Conservation (phyloP, 2,113 vertebrate species). For the Pachyramphus minor region DNA sequence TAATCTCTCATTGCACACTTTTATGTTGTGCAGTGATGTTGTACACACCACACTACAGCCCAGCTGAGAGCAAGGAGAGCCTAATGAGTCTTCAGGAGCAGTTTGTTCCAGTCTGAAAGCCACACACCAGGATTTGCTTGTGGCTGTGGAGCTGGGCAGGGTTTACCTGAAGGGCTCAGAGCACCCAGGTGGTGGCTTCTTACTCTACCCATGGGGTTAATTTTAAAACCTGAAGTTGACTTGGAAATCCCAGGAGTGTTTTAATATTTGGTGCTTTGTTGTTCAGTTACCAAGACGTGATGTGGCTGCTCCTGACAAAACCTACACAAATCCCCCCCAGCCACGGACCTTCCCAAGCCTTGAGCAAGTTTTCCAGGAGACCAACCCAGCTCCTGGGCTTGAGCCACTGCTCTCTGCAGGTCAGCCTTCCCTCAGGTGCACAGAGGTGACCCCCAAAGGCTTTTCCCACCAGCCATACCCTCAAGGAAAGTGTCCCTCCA, state of each 20-base stretch:
- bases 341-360: rapidly evolving
- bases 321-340: neutral
- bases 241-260: neutral
- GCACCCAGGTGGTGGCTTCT: neutral
- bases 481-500: neutral
- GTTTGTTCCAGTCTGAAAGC: neutral
- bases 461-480: neutral
- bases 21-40: neutral
- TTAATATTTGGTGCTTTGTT: neutral
- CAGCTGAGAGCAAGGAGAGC: neutral
- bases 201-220: neutral
- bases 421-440: neutral
- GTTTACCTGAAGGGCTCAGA: neutral
- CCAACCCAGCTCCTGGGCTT: neutral
- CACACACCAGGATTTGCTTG: neutral
- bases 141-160: neutral
- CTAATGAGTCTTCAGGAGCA: neutral
- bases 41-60: neutral
- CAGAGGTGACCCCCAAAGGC: neutral
- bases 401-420: neutral
- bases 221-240: neutral
- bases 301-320: neutral
- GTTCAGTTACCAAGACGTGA: neutral
- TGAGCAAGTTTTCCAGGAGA: neutral
- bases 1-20: neutral